phyloP scores from a whole-genome alignment of 2,797 vertebrate species.

The Hipposideros larvatus region DNA sequence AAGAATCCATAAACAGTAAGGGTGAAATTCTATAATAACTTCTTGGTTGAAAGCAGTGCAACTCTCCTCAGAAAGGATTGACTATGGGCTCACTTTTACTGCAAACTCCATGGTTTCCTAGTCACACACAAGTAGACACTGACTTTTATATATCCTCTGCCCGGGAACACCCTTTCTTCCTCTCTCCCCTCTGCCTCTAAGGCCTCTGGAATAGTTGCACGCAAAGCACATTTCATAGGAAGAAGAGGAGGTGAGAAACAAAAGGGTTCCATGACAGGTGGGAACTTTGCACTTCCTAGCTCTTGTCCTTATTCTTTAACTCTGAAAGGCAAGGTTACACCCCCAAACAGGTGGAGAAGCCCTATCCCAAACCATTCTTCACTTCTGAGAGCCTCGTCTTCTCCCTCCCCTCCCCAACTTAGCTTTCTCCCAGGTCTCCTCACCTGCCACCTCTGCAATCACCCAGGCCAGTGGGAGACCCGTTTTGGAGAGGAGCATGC shows the following conservation, averaged over 20 bases:
- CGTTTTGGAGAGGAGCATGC: background rate
- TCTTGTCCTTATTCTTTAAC: background rate
- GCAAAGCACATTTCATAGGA: background rate
- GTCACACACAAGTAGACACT: no score
- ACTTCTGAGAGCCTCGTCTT: background rate
- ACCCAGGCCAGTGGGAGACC: background rate
- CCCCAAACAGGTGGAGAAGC: background rate
- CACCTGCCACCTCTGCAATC: background rate
- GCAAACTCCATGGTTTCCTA: fast-evolving
- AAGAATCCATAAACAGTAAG: background rate
- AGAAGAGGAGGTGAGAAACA: background rate
- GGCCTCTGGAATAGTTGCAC: background rate
- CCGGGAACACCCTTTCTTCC: background rate
- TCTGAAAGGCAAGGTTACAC: background rate
- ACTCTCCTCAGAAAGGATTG: background rate
- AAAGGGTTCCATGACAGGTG: background rate
- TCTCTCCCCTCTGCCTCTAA: background rate
- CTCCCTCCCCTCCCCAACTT: background rate
- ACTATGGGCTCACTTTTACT: fast-evolving
- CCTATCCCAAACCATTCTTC: background rate
- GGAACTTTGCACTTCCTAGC: background rate
- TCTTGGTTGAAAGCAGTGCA: background rate
- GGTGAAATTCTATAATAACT: background rate
- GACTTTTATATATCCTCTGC: background rate
- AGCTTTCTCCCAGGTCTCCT: background rate